phyloP scores from a whole-genome alignment of 2,797 vertebrate genomes.

The Octomys mimax region DNA sequence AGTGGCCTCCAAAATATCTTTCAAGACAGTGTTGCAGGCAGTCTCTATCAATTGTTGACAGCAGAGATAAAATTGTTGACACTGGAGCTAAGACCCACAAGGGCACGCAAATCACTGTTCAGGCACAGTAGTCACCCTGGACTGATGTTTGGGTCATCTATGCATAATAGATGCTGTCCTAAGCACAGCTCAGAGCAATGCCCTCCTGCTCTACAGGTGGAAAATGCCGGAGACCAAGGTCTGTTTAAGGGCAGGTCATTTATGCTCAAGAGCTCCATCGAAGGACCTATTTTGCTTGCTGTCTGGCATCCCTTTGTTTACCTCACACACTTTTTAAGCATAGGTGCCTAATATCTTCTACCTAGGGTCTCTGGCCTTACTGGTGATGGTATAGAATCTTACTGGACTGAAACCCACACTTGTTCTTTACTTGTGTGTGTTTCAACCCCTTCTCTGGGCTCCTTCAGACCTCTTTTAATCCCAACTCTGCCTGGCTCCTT shows the following conservation, averaged over 20 bases:
- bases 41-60: slow-evolving; percentile 2
- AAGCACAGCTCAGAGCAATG: background rate
- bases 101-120: background rate
- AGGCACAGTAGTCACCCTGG: background rate
- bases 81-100: slow-evolving; percentile 19
- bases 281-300: background rate
- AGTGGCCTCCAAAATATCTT: slow-evolving; percentile 49
- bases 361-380: background rate
- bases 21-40: slow-evolving; percentile 35
- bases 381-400: background rate
- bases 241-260: background rate
- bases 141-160: background rate
- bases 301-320: background rate
- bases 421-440: background rate
- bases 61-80: slow-evolving; percentile 47
- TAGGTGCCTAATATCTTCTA: background rate
- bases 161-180: background rate
- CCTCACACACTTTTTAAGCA: background rate
- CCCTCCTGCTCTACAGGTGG: background rate
- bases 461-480: background rate
- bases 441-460: background rate
- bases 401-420: background rate
- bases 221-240: background rate
- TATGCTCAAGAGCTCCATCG: background rate
- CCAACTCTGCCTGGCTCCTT: background rate